Evolutionary conservation across 2,113 vertebrate genomes (phyloP).

Genomic region (Hirundichthys speculiger): DNA sequence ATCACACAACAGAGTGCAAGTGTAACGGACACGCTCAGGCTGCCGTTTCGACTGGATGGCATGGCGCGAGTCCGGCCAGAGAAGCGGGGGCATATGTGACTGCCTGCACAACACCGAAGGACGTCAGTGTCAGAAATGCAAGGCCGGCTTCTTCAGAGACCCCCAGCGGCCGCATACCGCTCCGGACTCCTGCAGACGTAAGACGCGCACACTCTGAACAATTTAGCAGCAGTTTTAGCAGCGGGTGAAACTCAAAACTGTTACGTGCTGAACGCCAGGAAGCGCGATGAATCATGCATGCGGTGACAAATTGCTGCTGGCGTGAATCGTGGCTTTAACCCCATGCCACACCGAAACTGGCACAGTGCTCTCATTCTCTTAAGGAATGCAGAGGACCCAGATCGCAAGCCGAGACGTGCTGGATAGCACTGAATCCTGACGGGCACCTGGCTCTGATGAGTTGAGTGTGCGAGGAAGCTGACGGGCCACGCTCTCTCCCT

Average conservation of each 20-base stretch:
- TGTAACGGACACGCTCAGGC: conserved; percentile 91
- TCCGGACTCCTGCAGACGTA: conserved; percentile 91
- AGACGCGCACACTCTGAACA: conserved; percentile 53
- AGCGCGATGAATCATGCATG: conserved; percentile 12
- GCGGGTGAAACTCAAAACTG: not conserved
- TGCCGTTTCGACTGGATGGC: conserved; percentile 88
- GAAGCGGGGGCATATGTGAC: conserved; percentile 90
- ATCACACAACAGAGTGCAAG: conserved; percentile 85
- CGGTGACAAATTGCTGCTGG: conserved; percentile 24
- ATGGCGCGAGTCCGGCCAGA: conserved; percentile 91
- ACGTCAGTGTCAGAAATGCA: conserved; percentile 90
- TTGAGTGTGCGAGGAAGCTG: conserved; percentile 27
- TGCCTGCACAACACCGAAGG: conserved; percentile 95
- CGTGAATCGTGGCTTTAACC: conserved; percentile 37
- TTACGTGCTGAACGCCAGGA: not conserved
- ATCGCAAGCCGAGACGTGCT: conserved; percentile 75
- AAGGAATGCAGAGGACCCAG: conserved; percentile 69
- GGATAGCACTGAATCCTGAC: conserved; percentile 54
- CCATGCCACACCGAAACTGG: conserved; percentile 29
- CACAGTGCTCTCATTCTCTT: conserved; percentile 44
- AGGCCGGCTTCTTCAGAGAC: conserved; percentile 90
- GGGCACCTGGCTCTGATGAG: conserved; percentile 59
- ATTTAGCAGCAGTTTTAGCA: no score
- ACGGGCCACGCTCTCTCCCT: conserved; percentile 23
- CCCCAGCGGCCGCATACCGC: conserved; percentile 82